phyloP scores from a whole-genome alignment of 2,888 invertebrate genomes.

The Eubasilissa splendida region DNA sequence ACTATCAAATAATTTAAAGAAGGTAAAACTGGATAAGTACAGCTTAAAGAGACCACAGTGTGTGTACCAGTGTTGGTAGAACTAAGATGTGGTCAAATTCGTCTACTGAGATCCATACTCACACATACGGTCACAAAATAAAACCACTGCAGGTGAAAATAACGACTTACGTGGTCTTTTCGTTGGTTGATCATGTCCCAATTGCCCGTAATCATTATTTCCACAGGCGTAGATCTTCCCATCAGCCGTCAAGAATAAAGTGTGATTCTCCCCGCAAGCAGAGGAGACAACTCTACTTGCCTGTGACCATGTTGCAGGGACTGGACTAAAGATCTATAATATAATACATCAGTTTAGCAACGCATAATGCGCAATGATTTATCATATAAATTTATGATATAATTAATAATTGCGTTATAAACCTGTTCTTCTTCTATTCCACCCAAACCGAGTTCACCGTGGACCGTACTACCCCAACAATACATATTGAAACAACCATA shows the following conservation, averaged over 20 bases:
- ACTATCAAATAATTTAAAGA: too few relatives aligned
- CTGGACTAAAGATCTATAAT: conserved; percentile 76
- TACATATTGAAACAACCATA: conserved; percentile 48
- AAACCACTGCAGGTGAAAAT: not conserved
- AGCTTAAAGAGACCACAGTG: too few relatives aligned
- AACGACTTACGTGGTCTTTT: conserved; percentile 75
- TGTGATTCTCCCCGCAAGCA: conserved; percentile 88
- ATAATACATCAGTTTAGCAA: not conserved
- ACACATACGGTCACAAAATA: not conserved
- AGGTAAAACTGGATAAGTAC: too few relatives aligned
- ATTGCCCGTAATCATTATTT: conserved; percentile 92
- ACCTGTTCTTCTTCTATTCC: conserved; percentile 81
- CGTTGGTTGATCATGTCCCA: conserved; percentile 82
- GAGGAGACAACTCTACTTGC: conserved; percentile 72
- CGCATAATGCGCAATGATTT: conserved; percentile 41
- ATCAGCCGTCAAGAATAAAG: conserved; percentile 81
- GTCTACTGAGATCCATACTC: not conserved
- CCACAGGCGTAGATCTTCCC: conserved; percentile 94
- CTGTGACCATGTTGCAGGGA: conserved; percentile 75
- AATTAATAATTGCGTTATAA: conserved; percentile 1
- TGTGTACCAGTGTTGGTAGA: too few relatives aligned
- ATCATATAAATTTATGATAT: not conserved
- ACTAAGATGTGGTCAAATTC: too few relatives aligned
- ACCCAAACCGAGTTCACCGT: conserved; percentile 86
- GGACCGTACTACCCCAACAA: conserved; percentile 83